phyloP scores from a whole-genome alignment of 64 coral and sea anemone species.

The Catalaphyllia jardinei region DNA sequence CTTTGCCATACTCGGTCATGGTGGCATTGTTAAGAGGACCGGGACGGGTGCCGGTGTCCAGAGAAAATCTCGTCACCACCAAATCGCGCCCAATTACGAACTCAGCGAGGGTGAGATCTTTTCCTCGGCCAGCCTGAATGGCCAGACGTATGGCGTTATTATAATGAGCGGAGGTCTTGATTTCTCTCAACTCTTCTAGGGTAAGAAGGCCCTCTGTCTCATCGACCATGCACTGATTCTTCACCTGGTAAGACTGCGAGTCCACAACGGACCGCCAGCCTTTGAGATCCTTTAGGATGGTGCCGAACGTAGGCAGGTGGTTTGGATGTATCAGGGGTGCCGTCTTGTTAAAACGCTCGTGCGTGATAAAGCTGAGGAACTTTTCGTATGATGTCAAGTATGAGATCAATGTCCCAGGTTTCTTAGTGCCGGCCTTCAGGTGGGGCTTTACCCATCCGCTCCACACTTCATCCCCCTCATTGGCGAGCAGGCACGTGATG shows the following conservation, averaged over 20 bases:
- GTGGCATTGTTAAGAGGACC: not conserved
- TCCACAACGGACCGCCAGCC: not conserved
- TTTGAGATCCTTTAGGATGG: not conserved
- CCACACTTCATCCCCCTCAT: not conserved
- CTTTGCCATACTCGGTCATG: not conserved
- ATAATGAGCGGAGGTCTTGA: not conserved
- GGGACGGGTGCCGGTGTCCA: not conserved
- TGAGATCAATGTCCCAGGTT: not conserved
- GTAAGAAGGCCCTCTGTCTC: not conserved
- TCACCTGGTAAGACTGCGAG: not conserved
- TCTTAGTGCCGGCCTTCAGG: not conserved
- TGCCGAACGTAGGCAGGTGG: not conserved
- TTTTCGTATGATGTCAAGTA: not conserved
- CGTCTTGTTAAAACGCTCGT: not conserved
- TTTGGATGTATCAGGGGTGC: not conserved
- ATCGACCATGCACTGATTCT: not conserved
- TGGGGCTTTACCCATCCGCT: not conserved
- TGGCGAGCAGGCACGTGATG: not conserved
- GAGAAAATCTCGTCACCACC: not conserved
- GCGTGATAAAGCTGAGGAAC: not conserved
- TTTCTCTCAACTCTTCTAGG: not conserved
- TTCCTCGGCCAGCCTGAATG: not conserved
- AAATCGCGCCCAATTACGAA: not conserved
- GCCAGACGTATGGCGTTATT: not conserved
- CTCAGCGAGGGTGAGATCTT: not conserved